Conservation (phyloP, 2,113 vertebrate genomes). For the Eurystomus gularis region DNA sequence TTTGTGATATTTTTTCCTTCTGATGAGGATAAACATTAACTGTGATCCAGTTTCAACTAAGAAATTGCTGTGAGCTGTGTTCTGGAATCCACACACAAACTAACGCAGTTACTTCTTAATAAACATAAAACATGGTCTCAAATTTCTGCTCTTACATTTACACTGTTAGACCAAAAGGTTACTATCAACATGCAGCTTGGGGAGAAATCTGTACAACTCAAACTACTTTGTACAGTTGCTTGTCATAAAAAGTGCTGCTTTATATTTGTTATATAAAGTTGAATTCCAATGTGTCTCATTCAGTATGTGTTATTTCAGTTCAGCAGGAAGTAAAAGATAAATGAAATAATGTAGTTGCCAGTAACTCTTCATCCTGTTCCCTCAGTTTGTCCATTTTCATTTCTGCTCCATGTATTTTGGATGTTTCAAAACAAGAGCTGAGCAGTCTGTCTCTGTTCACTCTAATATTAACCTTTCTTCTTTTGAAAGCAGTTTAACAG, state of each 20-base stretch:
- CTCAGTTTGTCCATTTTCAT: background rate
- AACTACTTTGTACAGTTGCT: background rate
- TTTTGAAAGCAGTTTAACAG: slow-evolving; percentile 96
- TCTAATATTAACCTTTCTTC: background rate
- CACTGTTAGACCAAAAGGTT: background rate
- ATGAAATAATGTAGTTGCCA: background rate
- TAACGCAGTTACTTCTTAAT: background rate
- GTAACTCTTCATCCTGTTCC: background rate
- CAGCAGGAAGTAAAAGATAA: background rate
- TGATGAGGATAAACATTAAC: background rate
- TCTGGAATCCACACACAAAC: background rate
- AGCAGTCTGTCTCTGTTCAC: background rate
- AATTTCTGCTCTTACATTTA: background rate
- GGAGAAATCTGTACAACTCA: background rate
- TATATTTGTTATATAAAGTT: background rate
- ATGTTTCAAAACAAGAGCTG: background rate
- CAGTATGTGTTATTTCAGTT: background rate
- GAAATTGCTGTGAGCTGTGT: background rate
- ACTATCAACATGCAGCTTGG: background rate
- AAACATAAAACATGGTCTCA: background rate
- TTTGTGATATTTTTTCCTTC: background rate
- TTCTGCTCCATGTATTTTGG: background rate
- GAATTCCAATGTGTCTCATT: background rate
- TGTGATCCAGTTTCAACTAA: background rate
- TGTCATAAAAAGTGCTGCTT: background rate